Base-by-base conservation (phyloP, 2,113 vertebrate species). In the Bagarius yarrelli region DNA sequence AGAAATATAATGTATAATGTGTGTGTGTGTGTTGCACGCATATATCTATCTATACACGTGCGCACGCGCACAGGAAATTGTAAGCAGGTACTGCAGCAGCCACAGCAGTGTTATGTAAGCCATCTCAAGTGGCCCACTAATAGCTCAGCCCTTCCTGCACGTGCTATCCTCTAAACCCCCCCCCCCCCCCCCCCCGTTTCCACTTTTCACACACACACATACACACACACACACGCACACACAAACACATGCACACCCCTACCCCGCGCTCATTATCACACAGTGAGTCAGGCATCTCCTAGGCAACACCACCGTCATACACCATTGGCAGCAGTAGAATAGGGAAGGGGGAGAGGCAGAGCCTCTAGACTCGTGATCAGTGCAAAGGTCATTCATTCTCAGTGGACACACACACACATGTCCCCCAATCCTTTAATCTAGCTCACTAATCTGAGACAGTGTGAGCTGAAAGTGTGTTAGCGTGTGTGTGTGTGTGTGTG, bases 71-170 rank as follows among this genome's bases (percentile, higher is more conserved):
- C 56, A 81, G 87, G 86, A 84, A 82, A 86, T 88, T 87, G 88
- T 84, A 63, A 88, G 90, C 91, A 91, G 89, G 90, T 92, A 91
- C 90, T 90, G 90, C 90, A 91, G 89, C 90, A 90, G 88, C 91
- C 87, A 83, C 71, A 81, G 87, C 83, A 79, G 86, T 86, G 87
- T 93, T 94, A 91, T 87, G 89, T 92, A 94, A 94, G 87, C 88
- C 88, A 87, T 93, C 90, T 92, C 91, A 91, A 92, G 89, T 91
- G 91, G 91, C 90, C 89, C 86, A 87, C 90, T 91, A 93, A 92
- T 91, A 91, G 92, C 91, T 91, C 90, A 90, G 89, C 89, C 89
- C 88, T 89, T 87, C 87, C 86, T 90, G 88, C 92, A 93, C 89
- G 90, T 94, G 91, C 89, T 86, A 80, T 86, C 84, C 89, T 88